These are phyloP conservation scores for Achroia grisella DNA, from an alignment of 1,140 invertebrate species.

Conservation along the genomic window DNA sequence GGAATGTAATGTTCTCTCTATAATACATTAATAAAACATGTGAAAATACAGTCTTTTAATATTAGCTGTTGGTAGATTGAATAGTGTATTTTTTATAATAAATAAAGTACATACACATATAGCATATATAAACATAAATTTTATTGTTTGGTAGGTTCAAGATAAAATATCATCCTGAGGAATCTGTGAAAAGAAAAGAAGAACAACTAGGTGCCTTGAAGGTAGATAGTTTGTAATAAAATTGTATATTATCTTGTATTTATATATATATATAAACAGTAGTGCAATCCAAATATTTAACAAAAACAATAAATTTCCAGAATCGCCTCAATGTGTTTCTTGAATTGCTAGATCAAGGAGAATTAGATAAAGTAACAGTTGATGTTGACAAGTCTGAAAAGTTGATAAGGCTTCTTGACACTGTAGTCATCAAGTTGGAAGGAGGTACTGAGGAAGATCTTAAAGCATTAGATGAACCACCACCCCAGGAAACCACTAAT, in stretches of 20 bases:
- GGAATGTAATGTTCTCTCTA: too few relatives aligned
- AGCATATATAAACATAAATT: not conserved
- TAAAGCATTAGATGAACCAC: conserved; percentile 82
- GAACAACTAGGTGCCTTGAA: conserved; percentile 90
- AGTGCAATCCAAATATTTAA: too few relatives aligned
- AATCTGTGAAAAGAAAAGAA: conserved; percentile 91
- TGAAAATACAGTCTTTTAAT: too few relatives aligned
- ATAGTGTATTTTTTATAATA: too few relatives aligned
- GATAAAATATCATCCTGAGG: conserved; percentile 98
- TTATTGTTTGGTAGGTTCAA: conserved; percentile 90
- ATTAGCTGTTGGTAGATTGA: too few relatives aligned
- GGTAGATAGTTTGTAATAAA: conserved; percentile 75
- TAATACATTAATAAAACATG: too few relatives aligned
- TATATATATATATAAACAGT: too few relatives aligned
- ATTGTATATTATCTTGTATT: conserved; percentile 2
- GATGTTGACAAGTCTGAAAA: conserved; percentile 92
- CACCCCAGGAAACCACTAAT: conserved; percentile 27
- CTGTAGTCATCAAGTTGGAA: conserved; percentile 97
- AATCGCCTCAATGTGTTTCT: conserved; percentile 93
- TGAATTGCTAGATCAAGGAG: conserved; percentile 84
- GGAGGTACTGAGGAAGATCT: conserved; percentile 97
- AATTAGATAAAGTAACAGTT: conserved; percentile 85
- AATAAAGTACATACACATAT: too few relatives aligned
- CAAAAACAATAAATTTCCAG: conserved; percentile 61
- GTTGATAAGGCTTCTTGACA: conserved; percentile 92